Evolutionary conservation across 2,113 vertebrate genomes (phyloP), one percentile per base, ranked within the genome.

Genomic region (Aspidoscelis tigris): DNA sequence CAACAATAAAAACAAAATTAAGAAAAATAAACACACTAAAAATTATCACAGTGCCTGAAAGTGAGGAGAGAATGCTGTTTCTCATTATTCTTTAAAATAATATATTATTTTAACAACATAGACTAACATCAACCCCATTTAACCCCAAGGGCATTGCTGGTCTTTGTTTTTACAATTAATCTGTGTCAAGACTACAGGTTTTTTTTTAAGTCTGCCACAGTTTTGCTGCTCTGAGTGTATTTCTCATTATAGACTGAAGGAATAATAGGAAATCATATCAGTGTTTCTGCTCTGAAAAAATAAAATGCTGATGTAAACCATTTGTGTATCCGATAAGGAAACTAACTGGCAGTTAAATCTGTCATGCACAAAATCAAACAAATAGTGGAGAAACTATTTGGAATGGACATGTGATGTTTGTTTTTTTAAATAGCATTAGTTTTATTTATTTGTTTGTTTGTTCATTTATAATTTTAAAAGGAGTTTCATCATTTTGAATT

Each of bases 161-260:
- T 41, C 47, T 92, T 91, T 94, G 92, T 75, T 73, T 77, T 82
- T 66, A 9, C 24, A 7, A 94, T 92, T 94, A 91, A 92, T 65
- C 2, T 93, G 79, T 88, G 86, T 26, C 85, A 84, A 83, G 39
- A 22, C 3, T 74, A 73, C 10, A 26, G 55, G 1, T 12, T 18
- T 20, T 65, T 65, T 21, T 65, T 22, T 2, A 90, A 89, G 68
- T 5, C 81, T 94, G 53, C 86, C 87, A 87, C 89, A 92, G 85
- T 92, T 92, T 93, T 88, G 88, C 76, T 90, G 66, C 2, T 24
- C 89, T 76, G 83, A 78, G 76, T 92, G 58, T 88, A 87, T 87
- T 95, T 95, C 84, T 81, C 87, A 78, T 58, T 83, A 82, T 79
- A 85, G 92, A 93, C 83, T 88, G 64, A 70, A 89, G 80, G 90